Evolutionary conservation across 2,797 vertebrate species (phyloP).

Genomic region (Danio aesculapii): DNA sequence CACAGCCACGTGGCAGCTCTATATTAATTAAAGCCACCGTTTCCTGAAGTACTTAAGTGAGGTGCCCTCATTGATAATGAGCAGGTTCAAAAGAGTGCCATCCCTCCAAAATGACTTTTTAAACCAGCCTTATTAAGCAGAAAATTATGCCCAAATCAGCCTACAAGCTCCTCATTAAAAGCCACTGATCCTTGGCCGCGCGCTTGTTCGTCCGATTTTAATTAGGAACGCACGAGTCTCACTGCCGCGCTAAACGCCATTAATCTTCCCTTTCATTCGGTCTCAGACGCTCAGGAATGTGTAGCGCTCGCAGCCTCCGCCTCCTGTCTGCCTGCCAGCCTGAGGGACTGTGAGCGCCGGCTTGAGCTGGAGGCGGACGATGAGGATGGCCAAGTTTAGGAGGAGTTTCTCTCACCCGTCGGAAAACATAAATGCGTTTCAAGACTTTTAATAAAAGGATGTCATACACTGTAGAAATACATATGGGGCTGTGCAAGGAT

Average conservation of each 20-base stretch:
- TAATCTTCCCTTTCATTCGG: slow-evolving; percentile 91
- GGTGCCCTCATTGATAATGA: slow-evolving; percentile 89
- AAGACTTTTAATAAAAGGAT: slow-evolving; percentile 12
- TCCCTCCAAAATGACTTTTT: slow-evolving; percentile 93
- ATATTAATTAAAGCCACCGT: slow-evolving; percentile 90
- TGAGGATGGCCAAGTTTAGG: slow-evolving; percentile 38
- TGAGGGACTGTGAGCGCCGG: slow-evolving; percentile 36
- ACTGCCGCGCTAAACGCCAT: slow-evolving; percentile 88
- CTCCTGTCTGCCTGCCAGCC: slow-evolving; percentile 44
- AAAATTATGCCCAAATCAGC: slow-evolving; percentile 96
- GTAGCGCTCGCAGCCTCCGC: slow-evolving; percentile 53
- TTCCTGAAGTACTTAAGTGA: slow-evolving; percentile 90
- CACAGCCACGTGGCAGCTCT: slow-evolving; percentile 83
- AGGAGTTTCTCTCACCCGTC: slow-evolving; percentile 26
- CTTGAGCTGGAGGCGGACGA: slow-evolving; percentile 22
- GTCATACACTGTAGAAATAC: not conserved
- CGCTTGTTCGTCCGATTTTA: slow-evolving; percentile 90
- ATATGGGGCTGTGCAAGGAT: not conserved
- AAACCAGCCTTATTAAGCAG: slow-evolving; percentile 94
- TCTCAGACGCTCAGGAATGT: slow-evolving; percentile 66
- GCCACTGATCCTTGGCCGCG: slow-evolving; percentile 90
- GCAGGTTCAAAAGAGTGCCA: slow-evolving; percentile 89
- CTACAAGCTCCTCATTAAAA: slow-evolving; percentile 94
- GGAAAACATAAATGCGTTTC: slow-evolving; percentile 35
- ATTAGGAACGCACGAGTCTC: slow-evolving; percentile 88